A percentile compares a stretch with the other conserved stretches of the same genome.
phyloP scores from a whole-genome alignment of 2,113 vertebrate species.

The Caloenas nicobarica region DNA sequence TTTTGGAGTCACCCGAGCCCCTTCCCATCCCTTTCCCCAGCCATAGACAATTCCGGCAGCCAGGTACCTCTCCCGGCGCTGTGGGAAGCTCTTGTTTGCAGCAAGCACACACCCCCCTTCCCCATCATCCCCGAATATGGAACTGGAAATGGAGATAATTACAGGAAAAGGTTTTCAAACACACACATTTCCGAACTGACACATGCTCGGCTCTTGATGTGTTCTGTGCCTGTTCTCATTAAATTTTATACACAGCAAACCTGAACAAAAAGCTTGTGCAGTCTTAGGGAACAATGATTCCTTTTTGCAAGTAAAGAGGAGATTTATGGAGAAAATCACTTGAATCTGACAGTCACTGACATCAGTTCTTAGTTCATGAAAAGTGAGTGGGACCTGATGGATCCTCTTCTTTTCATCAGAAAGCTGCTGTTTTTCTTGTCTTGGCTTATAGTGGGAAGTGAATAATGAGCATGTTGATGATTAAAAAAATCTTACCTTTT shows the following conservation, averaged over 20 bases:
- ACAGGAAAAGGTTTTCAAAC: constrained; percentile 56
- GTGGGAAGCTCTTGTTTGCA: neutral
- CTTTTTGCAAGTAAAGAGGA: constrained; percentile 66
- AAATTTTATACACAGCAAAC: constrained; percentile 70
- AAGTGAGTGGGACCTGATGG: constrained; percentile 69
- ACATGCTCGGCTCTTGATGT: constrained; percentile 48
- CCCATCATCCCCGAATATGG: neutral
- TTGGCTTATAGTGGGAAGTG: constrained; percentile 64
- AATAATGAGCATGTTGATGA: constrained; percentile 63
- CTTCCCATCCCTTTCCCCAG: too few relatives aligned
- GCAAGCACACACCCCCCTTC: neutral
- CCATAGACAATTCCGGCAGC: accelerated
- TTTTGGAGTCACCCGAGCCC: accelerated
- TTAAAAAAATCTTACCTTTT: constrained; percentile 53
- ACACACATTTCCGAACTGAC: constrained; percentile 45
- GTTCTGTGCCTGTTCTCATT: constrained; percentile 66
- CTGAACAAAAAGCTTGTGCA: constrained; percentile 60
- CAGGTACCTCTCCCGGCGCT: neutral
- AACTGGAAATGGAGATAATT: constrained; percentile 29
- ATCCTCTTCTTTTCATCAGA: constrained; percentile 64
- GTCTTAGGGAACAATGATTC: constrained; percentile 67
- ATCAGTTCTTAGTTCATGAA: constrained; percentile 70
- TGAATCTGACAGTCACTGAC: constrained; percentile 72
- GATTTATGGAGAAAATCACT: constrained; percentile 71
- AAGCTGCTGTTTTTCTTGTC: constrained; percentile 63